Base-by-base conservation (phyloP, 2,113 vertebrate species). In the Gopherus flavomarginatus region DNA sequence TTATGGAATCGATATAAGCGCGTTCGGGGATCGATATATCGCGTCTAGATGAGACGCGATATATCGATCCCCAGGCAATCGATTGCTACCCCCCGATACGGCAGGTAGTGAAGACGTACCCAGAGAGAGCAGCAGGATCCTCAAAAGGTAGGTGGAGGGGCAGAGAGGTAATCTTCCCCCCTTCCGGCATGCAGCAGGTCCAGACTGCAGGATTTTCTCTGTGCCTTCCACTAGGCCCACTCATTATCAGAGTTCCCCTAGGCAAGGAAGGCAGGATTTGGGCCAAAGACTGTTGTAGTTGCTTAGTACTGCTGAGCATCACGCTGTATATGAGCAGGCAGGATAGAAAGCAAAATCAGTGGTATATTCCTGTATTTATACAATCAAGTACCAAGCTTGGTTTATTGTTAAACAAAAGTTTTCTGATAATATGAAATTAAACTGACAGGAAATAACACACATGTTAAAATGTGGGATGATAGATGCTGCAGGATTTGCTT, bases 181-280 rank as follows among this genome's bases (percentile, higher is more conserved):
- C 8, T 19, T 11, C 35, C 44, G 11, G 29, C n/a, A 56, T 0
- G 0, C 22, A 82, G 83, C 50, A 77, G 0, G 0, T 49, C 81
- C 88, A 50, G 47, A 50, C 78, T 50, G 8, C 27, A 80, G n/a
- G 72, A 12, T 44, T 8, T 44, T 77, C 38, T 77, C 72, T 44
- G 14, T n/a, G 31, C 16, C 62, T 65, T 65, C 62, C 35, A 26
- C 2, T 26, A 44, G 72, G 24, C 72, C 10, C 38, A 77, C 21
- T 77, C 72, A 44, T 6, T 77, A 44, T 35, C 54, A 89, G 35
- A 91, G 50, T 19, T 77, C 22, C 38, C 38, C 22, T 0, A 0
- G 0, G 0, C 12, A 0, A 1, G 53, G 12, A 69, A 82, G 17
- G 77, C 0, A 0, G 9, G 0, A 0, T 31, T 1, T 0, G 31